Evolutionary conservation across 64 coral and sea anemone genomes (phyloP).

Genomic region (Montipora capricornis): DNA sequence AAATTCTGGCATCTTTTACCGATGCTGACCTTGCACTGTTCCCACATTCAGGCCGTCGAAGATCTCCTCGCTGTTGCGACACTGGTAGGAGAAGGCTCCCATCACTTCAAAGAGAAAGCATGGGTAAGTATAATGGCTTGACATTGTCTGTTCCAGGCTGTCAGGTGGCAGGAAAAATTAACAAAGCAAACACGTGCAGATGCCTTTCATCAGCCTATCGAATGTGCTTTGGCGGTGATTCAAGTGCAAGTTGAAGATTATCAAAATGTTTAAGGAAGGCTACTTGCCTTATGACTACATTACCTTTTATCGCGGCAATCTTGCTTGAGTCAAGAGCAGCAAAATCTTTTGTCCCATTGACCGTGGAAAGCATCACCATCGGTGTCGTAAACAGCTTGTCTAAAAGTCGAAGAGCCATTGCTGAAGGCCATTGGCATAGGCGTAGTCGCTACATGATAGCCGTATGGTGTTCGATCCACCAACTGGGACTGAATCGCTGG

Average conservation of each 20-base stretch:
- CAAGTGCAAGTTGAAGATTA: no score
- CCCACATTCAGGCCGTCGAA: background rate
- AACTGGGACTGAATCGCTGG: background rate
- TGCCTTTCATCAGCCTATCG: no score
- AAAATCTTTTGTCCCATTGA: background rate
- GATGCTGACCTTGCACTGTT: background rate
- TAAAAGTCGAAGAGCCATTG: background rate
- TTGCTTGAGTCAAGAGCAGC: background rate
- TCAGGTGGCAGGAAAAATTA: no score
- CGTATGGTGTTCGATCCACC: background rate
- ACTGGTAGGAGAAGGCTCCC: background rate
- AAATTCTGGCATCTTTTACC: conserved; percentile 8
- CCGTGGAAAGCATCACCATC: background rate
- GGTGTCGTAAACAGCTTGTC: background rate
- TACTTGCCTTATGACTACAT: background rate
- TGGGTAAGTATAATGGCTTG: background rate
- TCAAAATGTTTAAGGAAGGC: no score
- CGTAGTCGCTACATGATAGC: background rate
- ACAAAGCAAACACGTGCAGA: no score
- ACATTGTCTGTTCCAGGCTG: no score
- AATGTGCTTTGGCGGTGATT: no score
- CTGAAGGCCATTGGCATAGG: background rate
- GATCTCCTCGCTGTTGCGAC: background rate
- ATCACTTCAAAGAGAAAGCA: background rate
- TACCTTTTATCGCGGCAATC: background rate